phyloP scores from a whole-genome alignment of 2,797 vertebrate species.

The Danionella dracula region DNA sequence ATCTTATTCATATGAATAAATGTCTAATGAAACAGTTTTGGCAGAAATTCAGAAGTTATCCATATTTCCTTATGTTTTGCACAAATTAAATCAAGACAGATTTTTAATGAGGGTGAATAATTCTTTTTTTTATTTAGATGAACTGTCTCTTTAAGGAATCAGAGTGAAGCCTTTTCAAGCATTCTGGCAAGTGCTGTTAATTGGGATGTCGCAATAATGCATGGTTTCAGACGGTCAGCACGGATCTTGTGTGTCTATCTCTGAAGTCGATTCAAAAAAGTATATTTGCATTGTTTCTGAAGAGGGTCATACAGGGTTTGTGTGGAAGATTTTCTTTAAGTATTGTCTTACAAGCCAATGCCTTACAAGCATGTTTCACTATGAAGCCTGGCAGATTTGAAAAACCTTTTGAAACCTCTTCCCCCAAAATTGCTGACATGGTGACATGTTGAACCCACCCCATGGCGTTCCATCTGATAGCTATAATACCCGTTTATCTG shows the following conservation, averaged over 20 bases:
- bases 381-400: not conserved
- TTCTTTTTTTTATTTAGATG: not conserved
- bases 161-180: constrained; percentile 16
- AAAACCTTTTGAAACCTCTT: constrained; percentile 1
- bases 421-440: not conserved
- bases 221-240: not conserved
- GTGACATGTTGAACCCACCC: constrained; percentile 3
- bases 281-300: constrained; percentile 19
- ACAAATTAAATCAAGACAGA: not conserved
- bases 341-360: not conserved
- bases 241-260: not conserved
- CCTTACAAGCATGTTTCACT: not conserved
- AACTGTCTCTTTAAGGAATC: constrained; percentile 1
- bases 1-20: too few species aligned
- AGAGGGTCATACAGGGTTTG: too few species aligned
- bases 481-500: constrained; percentile 20
- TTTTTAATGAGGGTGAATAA: not conserved
- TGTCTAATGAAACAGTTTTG: too few species aligned
- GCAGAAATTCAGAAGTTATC: too few species aligned
- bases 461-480: constrained; percentile 30
- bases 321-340: too few species aligned
- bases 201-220: not conserved
- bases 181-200: not conserved
- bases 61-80: not conserved
- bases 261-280: not conserved